These are phyloP conservation scores for Teleiodes luculella DNA, from an alignment of 2,888 invertebrate species.

Conservation along the genomic window DNA sequence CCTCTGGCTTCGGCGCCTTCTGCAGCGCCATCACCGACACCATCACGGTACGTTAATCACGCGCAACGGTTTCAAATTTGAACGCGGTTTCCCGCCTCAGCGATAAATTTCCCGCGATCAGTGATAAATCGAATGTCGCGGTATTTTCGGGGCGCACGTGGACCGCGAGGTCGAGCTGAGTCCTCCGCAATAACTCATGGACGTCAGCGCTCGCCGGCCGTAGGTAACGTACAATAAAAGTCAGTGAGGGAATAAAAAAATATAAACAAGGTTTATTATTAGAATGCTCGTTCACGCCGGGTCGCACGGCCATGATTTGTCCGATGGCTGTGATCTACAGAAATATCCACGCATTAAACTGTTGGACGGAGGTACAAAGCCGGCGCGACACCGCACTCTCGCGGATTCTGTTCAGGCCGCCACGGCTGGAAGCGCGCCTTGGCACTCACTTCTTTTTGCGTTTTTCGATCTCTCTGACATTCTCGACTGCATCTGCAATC, in stretches of 20 bases:
- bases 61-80: conserved; percentile 36
- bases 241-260: conserved; percentile 68
- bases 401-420: conserved; percentile 37
- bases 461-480: too few relatives aligned
- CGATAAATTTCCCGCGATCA: conserved; percentile 39
- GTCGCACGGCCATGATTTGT: conserved; percentile 77
- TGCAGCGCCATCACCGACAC: conserved; percentile 75
- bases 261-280: conserved; percentile 77
- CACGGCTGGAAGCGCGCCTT: conserved; percentile 28
- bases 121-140: conserved; percentile 43
- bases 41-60: conserved; percentile 65
- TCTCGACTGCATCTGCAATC: too few relatives aligned
- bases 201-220: conserved; percentile 30
- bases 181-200: conserved; percentile 37
- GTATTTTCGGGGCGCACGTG: conserved; percentile 73
- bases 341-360: conserved; percentile 73
- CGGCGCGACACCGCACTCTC: conserved; percentile 50
- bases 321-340: conserved; percentile 74
- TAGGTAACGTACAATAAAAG: conserved; percentile 50
- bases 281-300: conserved; percentile 74
- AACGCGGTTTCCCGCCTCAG: conserved; percentile 46
- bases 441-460: conserved; percentile 13
- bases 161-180: conserved; percentile 58
- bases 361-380: conserved; percentile 55
- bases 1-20: conserved; percentile 72